Evolutionary conservation across 2,113 vertebrate species (phyloP).

Genomic region (Anolis sagrei): DNA sequence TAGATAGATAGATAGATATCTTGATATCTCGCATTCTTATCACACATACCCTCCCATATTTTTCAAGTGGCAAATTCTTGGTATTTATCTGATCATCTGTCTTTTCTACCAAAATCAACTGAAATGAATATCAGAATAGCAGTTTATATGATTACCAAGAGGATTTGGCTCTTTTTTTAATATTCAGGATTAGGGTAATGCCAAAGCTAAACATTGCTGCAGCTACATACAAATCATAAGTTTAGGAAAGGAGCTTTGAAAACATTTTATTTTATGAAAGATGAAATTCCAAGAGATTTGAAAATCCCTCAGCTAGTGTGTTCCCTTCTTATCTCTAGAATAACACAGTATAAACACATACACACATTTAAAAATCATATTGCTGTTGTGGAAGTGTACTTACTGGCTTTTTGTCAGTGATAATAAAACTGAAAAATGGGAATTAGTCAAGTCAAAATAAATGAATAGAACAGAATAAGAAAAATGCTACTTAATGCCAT

Average conservation of each 20-base stretch:
- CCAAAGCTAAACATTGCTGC: background rate
- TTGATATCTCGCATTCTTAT: background rate
- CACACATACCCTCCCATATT: background rate
- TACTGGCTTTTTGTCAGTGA: background rate
- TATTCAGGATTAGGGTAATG: constrained; percentile 15
- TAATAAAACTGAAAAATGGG: background rate
- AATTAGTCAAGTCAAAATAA: background rate
- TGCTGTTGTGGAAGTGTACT: constrained; percentile 3
- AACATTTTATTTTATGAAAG: background rate
- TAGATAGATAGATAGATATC: no score
- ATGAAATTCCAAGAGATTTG: background rate
- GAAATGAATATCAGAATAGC: background rate
- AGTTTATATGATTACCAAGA: background rate
- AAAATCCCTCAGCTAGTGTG: constrained; percentile 26
- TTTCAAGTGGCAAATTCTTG: background rate
- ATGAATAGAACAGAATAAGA: no score
- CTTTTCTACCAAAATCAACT: constrained; percentile 1
- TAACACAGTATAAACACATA: background rate
- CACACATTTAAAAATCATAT: constrained; percentile 9
- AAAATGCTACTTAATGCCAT: no score
- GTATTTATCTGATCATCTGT: background rate
- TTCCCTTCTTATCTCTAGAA: constrained; percentile 27
- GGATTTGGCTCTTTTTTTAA: constrained; percentile 18
- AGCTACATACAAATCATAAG: background rate
- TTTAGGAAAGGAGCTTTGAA: constrained; percentile 11